These are phyloP conservation scores for Zelleria hepariella DNA, from an alignment of 2,888 invertebrate genomes.

Conservation along the genomic window DNA sequence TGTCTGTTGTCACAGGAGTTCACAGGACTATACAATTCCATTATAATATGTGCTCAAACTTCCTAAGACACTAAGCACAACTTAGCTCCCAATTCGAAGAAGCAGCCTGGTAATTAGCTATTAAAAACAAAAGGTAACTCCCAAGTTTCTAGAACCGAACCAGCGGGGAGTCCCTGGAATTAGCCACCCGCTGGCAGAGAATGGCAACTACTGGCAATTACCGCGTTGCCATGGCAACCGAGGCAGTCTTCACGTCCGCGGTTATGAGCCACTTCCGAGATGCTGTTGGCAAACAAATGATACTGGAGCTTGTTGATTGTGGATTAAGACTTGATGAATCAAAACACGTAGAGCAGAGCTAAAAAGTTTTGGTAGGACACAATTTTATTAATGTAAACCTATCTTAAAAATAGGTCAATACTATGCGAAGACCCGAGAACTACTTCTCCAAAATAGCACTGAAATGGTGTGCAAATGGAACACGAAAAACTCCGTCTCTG, in stretches of 20 bases:
- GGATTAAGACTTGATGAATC: background rate
- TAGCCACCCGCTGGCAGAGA: conserved; percentile 7
- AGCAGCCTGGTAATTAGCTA: background rate
- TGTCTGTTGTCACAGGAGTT: too few relatives aligned
- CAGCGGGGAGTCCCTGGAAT: conserved; percentile 6
- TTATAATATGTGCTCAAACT: too few relatives aligned
- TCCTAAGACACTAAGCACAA: too few relatives aligned
- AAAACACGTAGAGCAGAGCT: background rate
- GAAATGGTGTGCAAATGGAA: too few relatives aligned
- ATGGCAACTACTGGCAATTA: conserved; percentile 9
- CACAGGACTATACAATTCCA: too few relatives aligned
- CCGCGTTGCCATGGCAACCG: conserved; percentile 8
- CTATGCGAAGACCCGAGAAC: too few relatives aligned
- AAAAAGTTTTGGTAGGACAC: background rate
- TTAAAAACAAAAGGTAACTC: background rate
- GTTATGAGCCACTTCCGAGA: background rate
- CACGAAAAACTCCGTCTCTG: too few relatives aligned
- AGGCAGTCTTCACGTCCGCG: background rate
- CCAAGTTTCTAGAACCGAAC: background rate
- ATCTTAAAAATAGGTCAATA: background rate
- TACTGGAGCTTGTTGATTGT: background rate
- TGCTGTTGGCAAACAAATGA: background rate
- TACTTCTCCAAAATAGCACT: too few relatives aligned
- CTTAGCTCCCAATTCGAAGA: too few relatives aligned
- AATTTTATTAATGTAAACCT: too few relatives aligned